These are phyloP conservation scores for Lordiphosa clarofinis DNA, from an alignment of 1,140 invertebrate genomes.

Conservation along the genomic window DNA sequence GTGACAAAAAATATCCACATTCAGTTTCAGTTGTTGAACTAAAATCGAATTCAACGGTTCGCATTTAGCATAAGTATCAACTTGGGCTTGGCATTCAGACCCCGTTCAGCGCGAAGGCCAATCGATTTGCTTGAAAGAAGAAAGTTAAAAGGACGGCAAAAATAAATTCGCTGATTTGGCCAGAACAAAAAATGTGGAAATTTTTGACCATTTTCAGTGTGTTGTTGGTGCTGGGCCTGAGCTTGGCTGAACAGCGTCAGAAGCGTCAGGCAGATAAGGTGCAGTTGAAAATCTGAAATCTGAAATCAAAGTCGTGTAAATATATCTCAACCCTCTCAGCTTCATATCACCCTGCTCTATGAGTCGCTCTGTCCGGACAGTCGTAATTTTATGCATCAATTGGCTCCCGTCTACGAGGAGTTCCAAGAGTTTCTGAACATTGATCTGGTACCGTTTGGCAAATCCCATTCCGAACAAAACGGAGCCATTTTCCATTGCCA, in stretches of 20 bases:
- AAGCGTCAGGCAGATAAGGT: constrained; percentile 53
- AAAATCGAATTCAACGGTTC: constrained; percentile 57
- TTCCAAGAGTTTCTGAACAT: constrained; percentile 81
- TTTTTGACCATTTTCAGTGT: constrained; percentile 22
- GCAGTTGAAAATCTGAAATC: neutral
- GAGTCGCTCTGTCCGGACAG: constrained; percentile 91
- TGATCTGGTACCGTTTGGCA: constrained; percentile 87
- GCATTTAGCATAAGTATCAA: constrained; percentile 17
- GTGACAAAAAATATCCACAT: constrained; percentile 43
- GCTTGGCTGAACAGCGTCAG: constrained; percentile 21
- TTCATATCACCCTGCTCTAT: constrained; percentile 84
- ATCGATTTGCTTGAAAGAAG: constrained; percentile 38
- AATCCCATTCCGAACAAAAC: constrained; percentile 82
- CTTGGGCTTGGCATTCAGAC: constrained; percentile 44
- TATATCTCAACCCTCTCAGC: constrained; percentile 18
- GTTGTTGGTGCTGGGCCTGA: constrained; percentile 21
- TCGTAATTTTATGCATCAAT: constrained; percentile 84
- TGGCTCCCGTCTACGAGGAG: constrained; percentile 80
- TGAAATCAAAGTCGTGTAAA: neutral
- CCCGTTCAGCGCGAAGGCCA: constrained; percentile 38
- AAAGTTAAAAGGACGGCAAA: constrained; percentile 1
- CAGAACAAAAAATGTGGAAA: constrained; percentile 27
- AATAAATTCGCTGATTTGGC: constrained; percentile 4
- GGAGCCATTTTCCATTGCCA: constrained; percentile 84
- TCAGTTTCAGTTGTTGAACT: constrained; percentile 64